A percentile compares a stretch with the other conserved stretches of the same genome.
Conservation (phyloP, 2,797 vertebrate species). For the Fundulus diaphanus region DNA sequence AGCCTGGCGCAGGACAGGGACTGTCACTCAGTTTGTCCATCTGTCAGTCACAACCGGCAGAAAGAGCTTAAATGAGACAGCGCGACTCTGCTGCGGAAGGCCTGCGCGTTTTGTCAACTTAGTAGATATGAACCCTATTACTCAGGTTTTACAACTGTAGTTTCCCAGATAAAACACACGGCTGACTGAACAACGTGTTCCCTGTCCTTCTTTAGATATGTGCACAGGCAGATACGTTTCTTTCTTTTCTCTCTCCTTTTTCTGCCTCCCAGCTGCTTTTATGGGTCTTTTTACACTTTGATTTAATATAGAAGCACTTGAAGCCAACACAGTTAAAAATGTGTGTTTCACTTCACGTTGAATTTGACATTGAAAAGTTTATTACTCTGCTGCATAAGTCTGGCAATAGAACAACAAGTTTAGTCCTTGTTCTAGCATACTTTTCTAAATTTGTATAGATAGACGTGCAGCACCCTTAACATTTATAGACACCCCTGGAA, state of each 20-base stretch:
- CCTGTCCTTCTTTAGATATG: slow-evolving; percentile 62
- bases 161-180: slow-evolving; percentile 69
- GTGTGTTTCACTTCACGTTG: slow-evolving; percentile 61
- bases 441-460: slow-evolving; percentile 12
- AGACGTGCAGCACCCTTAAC: neutral
- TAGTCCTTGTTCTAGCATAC: slow-evolving; percentile 6
- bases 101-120: slow-evolving; percentile 50
- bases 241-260: slow-evolving; percentile 47
- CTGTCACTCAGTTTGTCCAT: slow-evolving; percentile 67
- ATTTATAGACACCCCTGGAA: neutral
- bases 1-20: slow-evolving; percentile 48
- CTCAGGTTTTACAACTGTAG: slow-evolving; percentile 40
- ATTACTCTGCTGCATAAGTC: slow-evolving; percentile 41
- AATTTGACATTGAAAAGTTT: slow-evolving; percentile 66
- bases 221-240: slow-evolving; percentile 62
- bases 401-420: slow-evolving; percentile 14
- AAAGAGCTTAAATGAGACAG: slow-evolving; percentile 54
- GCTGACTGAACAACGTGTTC: slow-evolving; percentile 61
- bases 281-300: slow-evolving; percentile 61
- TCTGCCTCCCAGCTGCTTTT: slow-evolving; percentile 48
- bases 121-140: slow-evolving; percentile 62
- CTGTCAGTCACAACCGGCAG: slow-evolving; percentile 60
- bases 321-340: slow-evolving; percentile 57
- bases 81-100: slow-evolving; percentile 15
- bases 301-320: slow-evolving; percentile 53